Conservation (phyloP, 1,140 invertebrate species). For the Pantala flavescens region DNA sequence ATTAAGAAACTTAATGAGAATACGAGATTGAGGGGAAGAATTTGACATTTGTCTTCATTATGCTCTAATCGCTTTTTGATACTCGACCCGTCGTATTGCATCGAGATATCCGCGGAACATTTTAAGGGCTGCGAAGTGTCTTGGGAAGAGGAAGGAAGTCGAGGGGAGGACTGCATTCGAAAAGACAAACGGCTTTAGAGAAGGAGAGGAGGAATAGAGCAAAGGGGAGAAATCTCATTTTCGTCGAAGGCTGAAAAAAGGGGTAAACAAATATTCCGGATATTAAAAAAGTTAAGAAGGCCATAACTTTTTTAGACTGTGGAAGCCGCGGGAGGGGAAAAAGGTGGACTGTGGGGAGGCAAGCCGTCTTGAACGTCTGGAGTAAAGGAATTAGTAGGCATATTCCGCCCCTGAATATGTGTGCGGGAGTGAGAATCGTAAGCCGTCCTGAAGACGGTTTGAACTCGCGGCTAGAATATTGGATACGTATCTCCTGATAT, state of each 20-base stretch:
- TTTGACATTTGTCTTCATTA: not conserved
- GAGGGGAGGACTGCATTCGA: not conserved
- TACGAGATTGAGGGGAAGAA: not conserved
- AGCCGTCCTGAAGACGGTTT: no score
- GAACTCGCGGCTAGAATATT: no score
- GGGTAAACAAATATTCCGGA: slow-evolving; percentile 9
- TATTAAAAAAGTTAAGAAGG: slow-evolving; percentile 8
- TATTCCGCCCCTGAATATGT: no score
- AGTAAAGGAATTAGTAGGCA: no score
- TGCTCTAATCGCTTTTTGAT: no score
- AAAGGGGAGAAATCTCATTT: slow-evolving; percentile 7
- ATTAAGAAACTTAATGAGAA: not conserved
- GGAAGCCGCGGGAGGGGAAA: not conserved
- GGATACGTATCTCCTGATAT: no score
- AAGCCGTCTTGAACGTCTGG: not conserved
- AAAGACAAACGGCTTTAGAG: not conserved
- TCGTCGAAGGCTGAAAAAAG: not conserved
- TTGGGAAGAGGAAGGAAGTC: not conserved
- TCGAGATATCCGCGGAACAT: no score
- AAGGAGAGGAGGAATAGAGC: not conserved
- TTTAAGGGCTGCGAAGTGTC: not conserved
- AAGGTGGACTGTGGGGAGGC: not conserved
- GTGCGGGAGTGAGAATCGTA: no score
- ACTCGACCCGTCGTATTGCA: no score
- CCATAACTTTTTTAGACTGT: not conserved